Percentiles rank a stretch among this genome's conserved stretches.
These are phyloP conservation scores for Protobothrops mucrosquamatus DNA, from an alignment of 2,113 vertebrate genomes.

Conservation along the genomic window DNA sequence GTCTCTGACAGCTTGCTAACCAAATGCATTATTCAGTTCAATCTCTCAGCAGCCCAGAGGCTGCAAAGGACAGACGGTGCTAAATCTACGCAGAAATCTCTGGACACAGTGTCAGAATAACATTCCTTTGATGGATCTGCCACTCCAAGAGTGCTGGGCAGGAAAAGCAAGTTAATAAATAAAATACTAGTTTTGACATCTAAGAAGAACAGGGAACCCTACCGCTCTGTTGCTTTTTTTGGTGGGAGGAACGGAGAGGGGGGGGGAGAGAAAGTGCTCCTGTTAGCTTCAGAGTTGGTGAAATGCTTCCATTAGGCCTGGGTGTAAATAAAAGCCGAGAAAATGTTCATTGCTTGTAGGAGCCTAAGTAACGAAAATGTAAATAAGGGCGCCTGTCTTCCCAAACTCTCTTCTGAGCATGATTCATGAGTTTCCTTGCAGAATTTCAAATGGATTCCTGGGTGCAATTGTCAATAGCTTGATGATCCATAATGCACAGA, in stretches of 20 bases:
- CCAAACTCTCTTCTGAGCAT: neutral
- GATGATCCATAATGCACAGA: slow-evolving; percentile 2
- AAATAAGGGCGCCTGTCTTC: neutral
- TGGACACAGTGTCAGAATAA: slow-evolving; percentile 29
- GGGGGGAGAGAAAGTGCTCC: neutral
- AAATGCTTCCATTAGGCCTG: slow-evolving; percentile 2
- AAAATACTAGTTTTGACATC: slow-evolving; percentile 23
- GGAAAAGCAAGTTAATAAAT: slow-evolving; percentile 19
- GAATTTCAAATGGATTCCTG: slow-evolving; percentile 18
- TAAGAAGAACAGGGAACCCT: slow-evolving; percentile 26
- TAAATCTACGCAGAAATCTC: neutral
- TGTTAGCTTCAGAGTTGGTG: neutral
- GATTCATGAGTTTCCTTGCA: slow-evolving; percentile 1
- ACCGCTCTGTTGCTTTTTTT: neutral
- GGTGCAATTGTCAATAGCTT: neutral
- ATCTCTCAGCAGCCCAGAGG: neutral
- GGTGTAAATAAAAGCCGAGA: neutral
- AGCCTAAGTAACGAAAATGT: slow-evolving; percentile 30
- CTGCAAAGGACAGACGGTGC: neutral
- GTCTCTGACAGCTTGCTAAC: slow-evolving; percentile 4
- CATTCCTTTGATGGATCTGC: slow-evolving; percentile 44
- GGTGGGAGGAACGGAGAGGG: neutral
- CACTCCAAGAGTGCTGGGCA: slow-evolving; percentile 10
- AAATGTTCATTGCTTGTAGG: slow-evolving; percentile 3
- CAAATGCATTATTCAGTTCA: slow-evolving; percentile 9